Evolutionary conservation across 1,140 invertebrate genomes (phyloP).

Genomic region (Bombus difficillimus): DNA sequence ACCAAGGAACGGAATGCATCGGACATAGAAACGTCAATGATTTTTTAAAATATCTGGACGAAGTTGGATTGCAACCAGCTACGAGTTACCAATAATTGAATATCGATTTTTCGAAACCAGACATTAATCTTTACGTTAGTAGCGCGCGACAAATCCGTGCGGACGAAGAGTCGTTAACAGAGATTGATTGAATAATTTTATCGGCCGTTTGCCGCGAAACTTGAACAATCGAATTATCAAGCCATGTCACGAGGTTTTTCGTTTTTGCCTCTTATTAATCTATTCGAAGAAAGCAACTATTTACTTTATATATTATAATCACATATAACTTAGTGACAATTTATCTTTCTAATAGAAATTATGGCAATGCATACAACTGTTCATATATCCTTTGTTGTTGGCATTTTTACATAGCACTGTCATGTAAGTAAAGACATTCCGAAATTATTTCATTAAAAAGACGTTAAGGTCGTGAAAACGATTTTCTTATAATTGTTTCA

Average conservation of each 20-base stretch:
- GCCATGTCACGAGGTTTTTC: not conserved
- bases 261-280: not conserved
- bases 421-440: not conserved
- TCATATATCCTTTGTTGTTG: not conserved
- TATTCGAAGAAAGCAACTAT: not conserved
- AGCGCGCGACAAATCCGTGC: not conserved
- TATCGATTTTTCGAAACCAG: not conserved
- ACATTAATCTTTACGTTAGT: slow-evolving; percentile 22
- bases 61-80: not conserved
- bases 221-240: slow-evolving; percentile 21
- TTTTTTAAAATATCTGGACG: not conserved
- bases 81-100: not conserved
- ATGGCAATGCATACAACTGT: no score
- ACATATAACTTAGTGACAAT: not conserved
- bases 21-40: not conserved
- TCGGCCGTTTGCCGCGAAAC: not conserved
- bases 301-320: not conserved
- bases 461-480: no score
- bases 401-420: not conserved
- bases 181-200: slow-evolving; percentile 19
- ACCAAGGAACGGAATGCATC: not conserved
- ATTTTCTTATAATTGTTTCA: no score
- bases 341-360: not conserved
- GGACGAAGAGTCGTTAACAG: slow-evolving; percentile 8
- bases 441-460: not conserved